Conservation (phyloP, 2,797 vertebrate genomes). For the Cottoperca gobio region DNA sequence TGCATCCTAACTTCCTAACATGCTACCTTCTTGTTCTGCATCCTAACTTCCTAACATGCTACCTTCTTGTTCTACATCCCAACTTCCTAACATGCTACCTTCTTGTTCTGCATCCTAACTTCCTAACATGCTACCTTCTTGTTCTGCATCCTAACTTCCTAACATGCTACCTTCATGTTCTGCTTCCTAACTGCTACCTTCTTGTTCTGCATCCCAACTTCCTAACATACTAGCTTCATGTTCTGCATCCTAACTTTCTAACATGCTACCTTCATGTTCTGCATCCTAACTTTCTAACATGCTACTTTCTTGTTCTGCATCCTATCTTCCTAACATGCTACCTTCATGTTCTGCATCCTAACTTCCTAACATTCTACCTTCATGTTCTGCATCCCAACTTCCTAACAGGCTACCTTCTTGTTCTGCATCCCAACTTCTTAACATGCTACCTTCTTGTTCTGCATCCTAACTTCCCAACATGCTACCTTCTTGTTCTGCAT, state of each 20-base stretch:
- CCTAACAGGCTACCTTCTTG: too few relatives aligned
- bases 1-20: too few relatives aligned
- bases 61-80: not conserved
- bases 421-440: not conserved
- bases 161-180: not conserved
- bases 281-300: too few relatives aligned
- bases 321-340: too few relatives aligned
- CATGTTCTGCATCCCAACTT: not conserved
- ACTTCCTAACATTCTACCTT: not conserved
- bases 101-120: not conserved
- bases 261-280: too few relatives aligned
- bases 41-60: not conserved
- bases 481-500: fast-evolving
- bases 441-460: not conserved
- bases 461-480: not conserved
- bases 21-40: too few relatives aligned
- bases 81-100: not conserved
- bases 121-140: not conserved
- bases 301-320: too few relatives aligned
- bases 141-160: not conserved
- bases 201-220: not conserved
- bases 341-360: not conserved
- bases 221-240: not conserved
- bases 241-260: not conserved
- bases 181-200: not conserved